Percentiles rank a stretch among this genome's conserved stretches.
Conservation (phyloP, 2,888 invertebrate species). For the Callimorpha dominula region DNA sequence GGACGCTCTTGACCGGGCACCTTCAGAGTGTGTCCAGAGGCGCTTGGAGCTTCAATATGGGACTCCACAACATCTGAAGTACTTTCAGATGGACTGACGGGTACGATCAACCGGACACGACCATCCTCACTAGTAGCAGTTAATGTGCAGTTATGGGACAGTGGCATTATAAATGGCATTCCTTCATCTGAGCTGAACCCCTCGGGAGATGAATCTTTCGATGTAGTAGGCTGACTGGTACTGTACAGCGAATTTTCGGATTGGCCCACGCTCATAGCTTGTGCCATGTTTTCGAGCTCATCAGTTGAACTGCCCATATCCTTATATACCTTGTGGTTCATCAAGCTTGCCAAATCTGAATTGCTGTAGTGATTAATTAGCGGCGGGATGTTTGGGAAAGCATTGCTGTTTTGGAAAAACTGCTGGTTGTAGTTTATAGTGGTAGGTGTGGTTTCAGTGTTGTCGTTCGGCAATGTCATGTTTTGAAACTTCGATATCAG, state of each 20-base stretch:
- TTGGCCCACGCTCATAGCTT: conserved; percentile 75
- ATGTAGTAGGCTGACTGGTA: conserved; percentile 79
- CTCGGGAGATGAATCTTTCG: conserved; percentile 78
- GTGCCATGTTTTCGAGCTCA: conserved; percentile 60
- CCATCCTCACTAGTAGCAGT: conserved; percentile 88
- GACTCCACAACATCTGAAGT: conserved; percentile 66
- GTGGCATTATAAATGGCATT: conserved; percentile 89
- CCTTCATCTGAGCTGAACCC: conserved; percentile 76
- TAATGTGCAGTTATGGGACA: conserved; percentile 88
- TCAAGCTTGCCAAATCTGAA: conserved; percentile 67
- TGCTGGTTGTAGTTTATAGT: conserved; percentile 68
- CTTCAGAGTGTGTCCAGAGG: conserved; percentile 84
- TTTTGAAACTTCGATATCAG: conserved; percentile 77
- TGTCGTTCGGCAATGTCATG: conserved; percentile 65
- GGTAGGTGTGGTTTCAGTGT: conserved; percentile 43
- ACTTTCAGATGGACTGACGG: conserved; percentile 84
- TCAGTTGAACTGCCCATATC: conserved; percentile 62
- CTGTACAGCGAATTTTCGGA: conserved; percentile 74
- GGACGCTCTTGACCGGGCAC: conserved; percentile 76
- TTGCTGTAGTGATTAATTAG: conserved; percentile 73
- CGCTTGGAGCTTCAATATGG: conserved; percentile 59
- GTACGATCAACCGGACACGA: conserved; percentile 88
- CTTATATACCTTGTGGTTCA: conserved; percentile 64
- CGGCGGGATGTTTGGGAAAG: conserved; percentile 79
- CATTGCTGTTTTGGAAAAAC: conserved; percentile 77